A percentile compares a stretch with the other conserved stretches of the same genome.
These are phyloP conservation scores for Amphipyra berbera DNA, from an alignment of 2,888 invertebrate genomes.

Conservation along the genomic window DNA sequence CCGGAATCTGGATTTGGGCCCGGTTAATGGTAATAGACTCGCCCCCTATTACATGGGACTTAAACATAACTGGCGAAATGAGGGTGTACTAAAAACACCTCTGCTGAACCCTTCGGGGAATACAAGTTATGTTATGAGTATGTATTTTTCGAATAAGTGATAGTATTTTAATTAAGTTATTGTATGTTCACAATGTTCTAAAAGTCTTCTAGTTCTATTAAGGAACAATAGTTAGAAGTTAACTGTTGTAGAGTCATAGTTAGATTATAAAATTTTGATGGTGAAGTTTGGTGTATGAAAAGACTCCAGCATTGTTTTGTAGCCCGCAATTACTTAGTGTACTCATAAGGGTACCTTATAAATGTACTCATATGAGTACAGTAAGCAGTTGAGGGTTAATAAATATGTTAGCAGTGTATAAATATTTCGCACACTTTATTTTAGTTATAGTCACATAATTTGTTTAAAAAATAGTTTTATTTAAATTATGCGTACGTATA, in stretches of 20 bases:
- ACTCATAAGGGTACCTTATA: conserved; percentile 3
- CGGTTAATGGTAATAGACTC: too few relatives aligned
- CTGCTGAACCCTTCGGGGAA: too few relatives aligned
- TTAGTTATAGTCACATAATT: conserved; percentile 18
- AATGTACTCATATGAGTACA: conserved; percentile 10
- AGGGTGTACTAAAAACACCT: too few relatives aligned
- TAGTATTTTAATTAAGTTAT: conserved; percentile 21
- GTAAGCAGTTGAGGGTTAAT: conserved; percentile 5
- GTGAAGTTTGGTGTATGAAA: conserved; percentile 15
- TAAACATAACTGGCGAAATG: too few relatives aligned
- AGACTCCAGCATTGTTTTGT: conserved; percentile 10
- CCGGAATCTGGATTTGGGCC: too few relatives aligned
- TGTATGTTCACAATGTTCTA: conserved; percentile 23
- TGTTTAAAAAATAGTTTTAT: conserved; percentile 26
- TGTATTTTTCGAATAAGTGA: conserved; percentile 42
- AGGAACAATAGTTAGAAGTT: conserved; percentile 29
- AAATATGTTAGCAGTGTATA: conserved; percentile 12
- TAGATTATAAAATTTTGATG: conserved; percentile 46
- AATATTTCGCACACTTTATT: conserved; percentile 31
- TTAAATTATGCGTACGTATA: conserved; percentile 30
- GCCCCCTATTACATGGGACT: too few relatives aligned
- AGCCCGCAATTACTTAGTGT: neutral
- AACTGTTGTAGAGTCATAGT: conserved; percentile 46
- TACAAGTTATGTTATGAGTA: conserved; percentile 34
- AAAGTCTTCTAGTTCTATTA: conserved; percentile 30